Evolutionary conservation across 2,888 invertebrate genomes (phyloP), one percentile per base, ranked within the genome.

Genomic region (Daptonema setosum): DNA sequence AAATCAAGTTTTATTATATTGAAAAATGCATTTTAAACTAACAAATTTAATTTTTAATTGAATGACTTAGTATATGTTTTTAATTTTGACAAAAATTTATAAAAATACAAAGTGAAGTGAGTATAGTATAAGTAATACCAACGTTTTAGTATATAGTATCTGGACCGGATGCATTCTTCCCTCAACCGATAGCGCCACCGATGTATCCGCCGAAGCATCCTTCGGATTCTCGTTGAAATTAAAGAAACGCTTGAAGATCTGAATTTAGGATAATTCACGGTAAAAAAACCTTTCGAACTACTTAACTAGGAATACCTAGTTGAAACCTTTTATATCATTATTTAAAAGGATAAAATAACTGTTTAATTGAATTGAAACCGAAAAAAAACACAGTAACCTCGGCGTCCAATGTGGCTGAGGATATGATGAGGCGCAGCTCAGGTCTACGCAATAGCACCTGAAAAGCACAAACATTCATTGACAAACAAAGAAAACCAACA

Each of bases 371-470:
- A n/a, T n/a, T n/a, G n/a, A n/a, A n/a, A n/a, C n/a, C n/a, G n/a
- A n/a, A n/a, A n/a, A 54, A 41, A 30, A 22, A 2, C 53, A 35
- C 1, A 50, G 20, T 26, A 62, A 83, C 82, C 68, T 86, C 83
- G 0, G 91, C 93, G 72, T 97, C 88, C 66, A 93, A 80, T 0
- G 95, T 95, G 0, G 95, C 95, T 0, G 95, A 95, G 0, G 90
- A 85, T 28, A 97, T 80, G 1, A 97, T 64, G 17, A 69, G 61
- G 5, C 66, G 56, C n/a, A 69, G 61, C 59, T 69, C 68, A 11
- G 57, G 61, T 5, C 69, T 61, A 20, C 67, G 58, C 24, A 61
- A 58, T 55, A 67, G 59, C 3, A 69, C 60, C 58, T 58, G 20
- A 26, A 58, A 52, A 20, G 5, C 5, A 28, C 24, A 43, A 24